Conservation (phyloP, 2,888 invertebrate genomes). For the Willowsia nigromaculata region DNA sequence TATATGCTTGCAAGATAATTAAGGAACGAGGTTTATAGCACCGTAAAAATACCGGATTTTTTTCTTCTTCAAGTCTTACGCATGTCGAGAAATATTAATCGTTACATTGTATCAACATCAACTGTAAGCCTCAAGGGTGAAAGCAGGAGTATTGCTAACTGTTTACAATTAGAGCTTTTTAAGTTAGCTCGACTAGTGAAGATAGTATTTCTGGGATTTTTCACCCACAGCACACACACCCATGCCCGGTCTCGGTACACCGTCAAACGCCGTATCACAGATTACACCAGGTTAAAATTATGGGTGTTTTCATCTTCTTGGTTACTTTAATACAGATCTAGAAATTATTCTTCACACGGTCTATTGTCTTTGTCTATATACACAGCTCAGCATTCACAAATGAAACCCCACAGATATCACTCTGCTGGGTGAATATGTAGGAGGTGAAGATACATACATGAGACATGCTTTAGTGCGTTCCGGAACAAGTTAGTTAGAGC, state of each 20-base stretch:
- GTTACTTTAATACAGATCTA: background rate
- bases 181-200: background rate
- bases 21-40: slow-evolving; percentile 39
- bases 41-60: slow-evolving; percentile 66
- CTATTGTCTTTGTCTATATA: too few species aligned
- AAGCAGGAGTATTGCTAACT: slow-evolving; percentile 4
- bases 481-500: background rate
- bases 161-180: slow-evolving; percentile 35
- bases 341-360: background rate
- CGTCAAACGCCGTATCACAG: background rate
- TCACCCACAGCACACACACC: background rate
- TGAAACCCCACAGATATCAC: background rate
- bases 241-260: background rate
- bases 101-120: slow-evolving; percentile 27
- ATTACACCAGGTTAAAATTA: background rate
- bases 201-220: background rate
- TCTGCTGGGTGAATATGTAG: too few species aligned
- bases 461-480: slow-evolving; percentile 1
- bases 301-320: background rate
- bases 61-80: background rate
- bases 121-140: slow-evolving; percentile 1
- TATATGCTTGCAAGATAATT: slow-evolving; percentile 17
- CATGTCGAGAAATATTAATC: slow-evolving; percentile 58
- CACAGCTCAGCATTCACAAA: background rate
- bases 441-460: too few species aligned